Conservation (phyloP, 1,140 invertebrate genomes). For the Calliphora vicina region DNA sequence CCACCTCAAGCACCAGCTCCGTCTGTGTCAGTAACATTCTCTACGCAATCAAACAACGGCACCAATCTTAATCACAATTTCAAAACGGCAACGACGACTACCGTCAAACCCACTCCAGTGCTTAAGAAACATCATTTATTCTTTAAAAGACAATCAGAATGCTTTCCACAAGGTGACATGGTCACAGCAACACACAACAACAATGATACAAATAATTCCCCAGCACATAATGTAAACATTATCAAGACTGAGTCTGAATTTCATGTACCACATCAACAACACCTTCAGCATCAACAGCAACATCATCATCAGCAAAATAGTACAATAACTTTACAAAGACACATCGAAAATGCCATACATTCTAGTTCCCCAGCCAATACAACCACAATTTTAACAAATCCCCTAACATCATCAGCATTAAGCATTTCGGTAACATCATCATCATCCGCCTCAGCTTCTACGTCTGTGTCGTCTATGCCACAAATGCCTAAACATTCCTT, state of each 20-base stretch:
- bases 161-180: constrained; percentile 57
- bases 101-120: constrained; percentile 45
- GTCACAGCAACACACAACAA: constrained; percentile 51
- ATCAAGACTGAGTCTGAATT: constrained; percentile 12
- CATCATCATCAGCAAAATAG: constrained; percentile 20
- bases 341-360: constrained; percentile 17
- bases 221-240: neutral
- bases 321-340: constrained; percentile 9
- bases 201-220: neutral
- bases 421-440: constrained; percentile 29
- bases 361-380: neutral
- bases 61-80: neutral
- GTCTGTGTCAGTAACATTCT: neutral
- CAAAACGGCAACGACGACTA: constrained; percentile 23
- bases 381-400: neutral
- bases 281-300: too few relatives aligned
- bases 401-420: neutral
- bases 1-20: neutral
- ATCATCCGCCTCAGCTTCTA: neutral
- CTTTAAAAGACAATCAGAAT: constrained; percentile 59
- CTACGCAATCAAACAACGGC: neutral
- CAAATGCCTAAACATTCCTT: constrained; percentile 38
- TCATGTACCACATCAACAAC: neutral
- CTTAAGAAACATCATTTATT: constrained; percentile 61
- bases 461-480: neutral